phyloP scores from a whole-genome alignment of 2,888 invertebrate species.

The Chrysolina oricalcia region DNA sequence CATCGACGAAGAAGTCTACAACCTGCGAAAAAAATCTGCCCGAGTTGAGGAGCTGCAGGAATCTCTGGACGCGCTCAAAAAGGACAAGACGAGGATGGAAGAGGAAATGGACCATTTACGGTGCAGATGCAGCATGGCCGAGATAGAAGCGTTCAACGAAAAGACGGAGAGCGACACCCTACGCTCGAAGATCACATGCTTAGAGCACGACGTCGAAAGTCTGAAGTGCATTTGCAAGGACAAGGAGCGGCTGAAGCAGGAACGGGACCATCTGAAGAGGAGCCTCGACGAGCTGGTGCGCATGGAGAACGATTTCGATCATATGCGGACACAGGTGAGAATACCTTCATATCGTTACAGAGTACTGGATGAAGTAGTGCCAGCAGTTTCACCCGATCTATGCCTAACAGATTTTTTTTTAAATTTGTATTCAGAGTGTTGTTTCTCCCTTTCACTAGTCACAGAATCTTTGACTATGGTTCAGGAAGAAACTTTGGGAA shows the following conservation, averaged over 20 bases:
- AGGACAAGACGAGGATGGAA: conserved; percentile 51
- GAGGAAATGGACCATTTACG: conserved; percentile 55
- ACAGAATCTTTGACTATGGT: no score
- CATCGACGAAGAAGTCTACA: conserved; percentile 58
- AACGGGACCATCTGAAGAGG: conserved; percentile 63
- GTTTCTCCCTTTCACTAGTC: no score
- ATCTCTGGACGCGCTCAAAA: conserved; percentile 51
- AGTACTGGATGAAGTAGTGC: no score
- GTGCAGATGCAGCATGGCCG: conserved; percentile 53
- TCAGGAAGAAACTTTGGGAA: no score
- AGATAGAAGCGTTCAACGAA: conserved; percentile 55
- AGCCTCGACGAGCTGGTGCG: conserved; percentile 60
- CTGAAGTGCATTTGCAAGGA: conserved; percentile 58
- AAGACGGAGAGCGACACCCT: conserved; percentile 61
- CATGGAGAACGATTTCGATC: conserved; percentile 65
- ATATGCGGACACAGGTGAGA: conserved; percentile 53
- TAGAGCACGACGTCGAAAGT: conserved; percentile 63
- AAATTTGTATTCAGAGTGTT: no score
- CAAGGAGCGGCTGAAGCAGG: conserved; percentile 65
- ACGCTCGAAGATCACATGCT: conserved; percentile 56
- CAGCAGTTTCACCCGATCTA: no score
- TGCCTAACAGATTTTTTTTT: no score
- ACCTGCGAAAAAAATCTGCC: conserved; percentile 54
- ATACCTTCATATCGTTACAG: neutral
- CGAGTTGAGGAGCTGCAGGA: conserved; percentile 62